Evolutionary conservation across 1,140 invertebrate genomes (phyloP), one percentile per base, ranked within the genome.

Genomic region (Drosophila biarmipes): DNA sequence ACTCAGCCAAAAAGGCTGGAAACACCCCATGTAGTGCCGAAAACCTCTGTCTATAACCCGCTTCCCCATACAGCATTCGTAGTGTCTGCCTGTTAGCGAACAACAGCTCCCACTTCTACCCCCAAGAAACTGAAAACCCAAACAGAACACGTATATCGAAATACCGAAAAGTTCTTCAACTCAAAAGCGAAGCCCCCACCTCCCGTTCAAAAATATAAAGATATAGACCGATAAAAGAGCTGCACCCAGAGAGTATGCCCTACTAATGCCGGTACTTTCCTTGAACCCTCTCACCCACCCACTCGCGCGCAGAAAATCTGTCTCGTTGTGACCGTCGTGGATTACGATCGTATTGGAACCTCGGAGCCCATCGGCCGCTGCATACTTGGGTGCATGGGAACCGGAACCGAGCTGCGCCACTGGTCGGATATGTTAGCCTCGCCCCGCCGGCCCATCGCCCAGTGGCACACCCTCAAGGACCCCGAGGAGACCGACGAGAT

Each of bases 341-440:
- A 99, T 93, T 99, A 99, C 93, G 99, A 99, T 95, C 97, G 99
- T 92, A 99, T 99, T 93, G 99, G 99, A 48, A 99, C 98, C 46
- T 99, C 98, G 76, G 99, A 99, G 93, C 98, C 99, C 17, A 99
- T 99, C 92, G 99, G 99, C 73, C 98, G 98, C 93, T 97, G 98
- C 68, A 95, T 99, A 59, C 94, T 99, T 74, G 99, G 99, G 46
- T 99, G 98, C 93, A 99, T 98, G 93, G 98, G 98, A 80, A 97
- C 96, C 71, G 99, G 99, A 59, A 99, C 98, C 19, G 99, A 99
- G 93, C 94, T 99, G 49, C 96, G 99, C 81, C 99, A 99, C 93
- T 99, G 99, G 99, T 99, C 98, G 57, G 99, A 99, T 93, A 99
- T 99, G 98, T 93, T 99, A 93, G 98, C 99, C 87, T 99, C 98